These are phyloP conservation scores for Magallana gigas DNA, from an alignment of 1,140 invertebrate genomes.

Conservation along the genomic window DNA sequence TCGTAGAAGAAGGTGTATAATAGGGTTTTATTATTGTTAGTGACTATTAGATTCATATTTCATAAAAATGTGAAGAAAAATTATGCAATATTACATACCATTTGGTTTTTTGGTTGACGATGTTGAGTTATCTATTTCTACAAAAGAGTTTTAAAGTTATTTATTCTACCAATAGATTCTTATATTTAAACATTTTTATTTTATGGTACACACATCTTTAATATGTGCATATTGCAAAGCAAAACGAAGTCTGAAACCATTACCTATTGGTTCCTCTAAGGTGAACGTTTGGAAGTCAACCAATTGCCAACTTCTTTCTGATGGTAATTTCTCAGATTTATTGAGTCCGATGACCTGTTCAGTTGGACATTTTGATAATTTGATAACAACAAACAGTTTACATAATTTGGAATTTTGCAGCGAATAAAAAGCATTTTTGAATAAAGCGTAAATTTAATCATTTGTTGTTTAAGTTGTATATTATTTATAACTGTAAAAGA, in stretches of 20 bases:
- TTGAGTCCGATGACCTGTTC: conserved; percentile 38
- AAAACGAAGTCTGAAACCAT: neutral
- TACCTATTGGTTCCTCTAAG: neutral
- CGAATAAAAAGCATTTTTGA: no score
- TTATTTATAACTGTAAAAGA: no score
- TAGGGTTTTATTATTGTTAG: no score
- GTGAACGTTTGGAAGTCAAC: neutral
- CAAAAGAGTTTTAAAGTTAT: no score
- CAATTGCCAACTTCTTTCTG: neutral
- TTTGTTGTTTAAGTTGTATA: no score
- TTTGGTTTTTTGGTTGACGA: neutral
- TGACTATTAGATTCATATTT: no score
- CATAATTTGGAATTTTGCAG: no score
- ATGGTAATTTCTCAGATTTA: conserved; percentile 20
- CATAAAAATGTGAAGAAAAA: no score
- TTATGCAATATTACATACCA: neutral
- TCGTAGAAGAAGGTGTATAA: no score
- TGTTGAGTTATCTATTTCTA: neutral
- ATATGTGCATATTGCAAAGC: neutral
- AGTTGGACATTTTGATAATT: no score
- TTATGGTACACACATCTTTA: neutral
- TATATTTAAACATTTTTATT: neutral
- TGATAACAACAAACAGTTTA: no score
- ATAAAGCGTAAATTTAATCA: no score
- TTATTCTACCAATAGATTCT: neutral